These are phyloP conservation scores for Parasteatoda lunata DNA, from an alignment of 2,888 invertebrate genomes.

Conservation along the genomic window DNA sequence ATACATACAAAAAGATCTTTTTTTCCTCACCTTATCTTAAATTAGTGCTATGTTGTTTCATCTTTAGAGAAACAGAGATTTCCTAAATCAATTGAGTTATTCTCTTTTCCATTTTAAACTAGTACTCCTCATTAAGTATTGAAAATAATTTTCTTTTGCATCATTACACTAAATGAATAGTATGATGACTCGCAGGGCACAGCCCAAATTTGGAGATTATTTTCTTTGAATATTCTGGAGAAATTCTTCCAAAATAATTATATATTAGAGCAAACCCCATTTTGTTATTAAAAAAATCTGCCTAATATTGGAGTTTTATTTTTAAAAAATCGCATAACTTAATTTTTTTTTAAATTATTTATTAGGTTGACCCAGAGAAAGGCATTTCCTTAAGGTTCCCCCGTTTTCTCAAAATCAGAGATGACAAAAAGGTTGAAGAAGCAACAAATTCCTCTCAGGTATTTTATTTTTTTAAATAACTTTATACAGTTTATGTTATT, in stretches of 20 bases:
- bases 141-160: too few relatives aligned
- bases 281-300: not conserved
- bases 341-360: conserved; percentile 29
- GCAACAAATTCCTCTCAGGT: conserved; percentile 92
- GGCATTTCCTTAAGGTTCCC: conserved; percentile 97
- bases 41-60: too few relatives aligned
- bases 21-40: too few relatives aligned
- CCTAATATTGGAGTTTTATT: not conserved
- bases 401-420: conserved; percentile 89
- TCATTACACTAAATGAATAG: too few relatives aligned
- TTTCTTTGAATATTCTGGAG: too few relatives aligned
- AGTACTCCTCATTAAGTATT: too few relatives aligned
- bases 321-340: not conserved
- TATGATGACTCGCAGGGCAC: too few relatives aligned
- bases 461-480: conserved; percentile 23
- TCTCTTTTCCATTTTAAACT: too few relatives aligned
- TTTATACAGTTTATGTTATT: not conserved
- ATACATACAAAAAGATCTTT: not conserved
- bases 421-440: conserved; percentile 93
- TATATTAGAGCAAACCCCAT: not conserved
- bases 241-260: too few relatives aligned
- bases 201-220: too few relatives aligned
- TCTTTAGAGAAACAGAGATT: too few relatives aligned
- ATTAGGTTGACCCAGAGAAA: conserved; percentile 86
- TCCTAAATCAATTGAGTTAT: too few relatives aligned